These are phyloP conservation scores for Silvanus unidentatus DNA, from an alignment of 2,888 invertebrate species.

Conservation along the genomic window DNA sequence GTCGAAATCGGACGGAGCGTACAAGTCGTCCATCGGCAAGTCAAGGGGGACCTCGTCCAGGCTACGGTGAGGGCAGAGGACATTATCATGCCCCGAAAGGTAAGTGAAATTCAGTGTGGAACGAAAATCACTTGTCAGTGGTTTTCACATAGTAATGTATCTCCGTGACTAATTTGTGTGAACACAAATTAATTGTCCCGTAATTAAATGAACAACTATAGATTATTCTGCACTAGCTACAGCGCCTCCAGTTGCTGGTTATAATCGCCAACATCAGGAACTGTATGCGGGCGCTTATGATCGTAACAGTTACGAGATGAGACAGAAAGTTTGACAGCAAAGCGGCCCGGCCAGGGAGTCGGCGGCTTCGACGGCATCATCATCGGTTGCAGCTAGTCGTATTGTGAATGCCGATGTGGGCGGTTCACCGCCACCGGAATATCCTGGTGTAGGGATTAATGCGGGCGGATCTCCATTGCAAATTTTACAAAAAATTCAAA, in stretches of 20 bases:
- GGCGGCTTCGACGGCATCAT: too few species aligned
- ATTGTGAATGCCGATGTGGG: too few species aligned
- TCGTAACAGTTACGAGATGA: slow-evolving; percentile 66
- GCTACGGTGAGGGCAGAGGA: slow-evolving; percentile 66
- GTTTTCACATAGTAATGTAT: too few species aligned
- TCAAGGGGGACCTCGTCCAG: slow-evolving; percentile 56
- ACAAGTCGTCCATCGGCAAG: slow-evolving; percentile 44
- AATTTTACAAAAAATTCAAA: too few species aligned
- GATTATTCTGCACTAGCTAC: slow-evolving; percentile 46
- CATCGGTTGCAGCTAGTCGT: too few species aligned
- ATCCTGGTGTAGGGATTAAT: slow-evolving; percentile 33
- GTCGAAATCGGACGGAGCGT: slow-evolving; percentile 38
- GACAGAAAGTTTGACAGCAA: slow-evolving; percentile 63
- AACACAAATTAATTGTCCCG: neutral
- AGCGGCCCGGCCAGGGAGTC: neutral
- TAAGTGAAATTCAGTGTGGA: slow-evolving; percentile 37
- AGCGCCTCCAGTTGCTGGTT: slow-evolving; percentile 41
- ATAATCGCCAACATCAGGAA: slow-evolving; percentile 50
- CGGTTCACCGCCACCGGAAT: slow-evolving; percentile 43
- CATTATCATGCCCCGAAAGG: slow-evolving; percentile 67
- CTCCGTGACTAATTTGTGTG: too few species aligned
- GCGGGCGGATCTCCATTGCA: slow-evolving; percentile 28
- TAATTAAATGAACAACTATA: slow-evolving; percentile 10
- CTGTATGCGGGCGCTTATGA: slow-evolving; percentile 70
- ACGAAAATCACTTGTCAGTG: too few species aligned